These are phyloP conservation scores for Drosophila formosana DNA, from an alignment of 2,888 invertebrate genomes.

Conservation along the genomic window DNA sequence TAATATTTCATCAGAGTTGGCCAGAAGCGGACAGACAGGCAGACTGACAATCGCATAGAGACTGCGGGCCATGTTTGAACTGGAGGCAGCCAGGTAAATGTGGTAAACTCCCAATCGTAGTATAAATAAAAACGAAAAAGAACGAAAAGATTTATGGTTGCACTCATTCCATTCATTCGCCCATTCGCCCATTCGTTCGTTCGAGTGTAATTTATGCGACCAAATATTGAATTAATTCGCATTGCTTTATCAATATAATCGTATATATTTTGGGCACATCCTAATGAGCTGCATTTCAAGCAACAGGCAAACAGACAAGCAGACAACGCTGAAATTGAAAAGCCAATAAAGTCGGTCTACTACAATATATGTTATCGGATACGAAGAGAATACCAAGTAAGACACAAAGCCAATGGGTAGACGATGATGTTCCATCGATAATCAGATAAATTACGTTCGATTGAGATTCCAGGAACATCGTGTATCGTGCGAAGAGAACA, in stretches of 20 bases:
- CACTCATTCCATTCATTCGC: slow-evolving; percentile 17
- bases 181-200: slow-evolving; percentile 10
- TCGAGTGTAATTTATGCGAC: slow-evolving; percentile 53
- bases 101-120: slow-evolving; percentile 1
- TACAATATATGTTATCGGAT: neutral
- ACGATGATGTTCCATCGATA: neutral
- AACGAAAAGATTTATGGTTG: slow-evolving; percentile 46
- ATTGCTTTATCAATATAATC: slow-evolving; percentile 62
- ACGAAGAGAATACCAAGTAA: slow-evolving; percentile 3
- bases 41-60: slow-evolving; percentile 4
- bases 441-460: neutral
- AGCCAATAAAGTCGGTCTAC: neutral
- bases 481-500: neutral
- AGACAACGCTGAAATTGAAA: neutral
- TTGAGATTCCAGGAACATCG: neutral
- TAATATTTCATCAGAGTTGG: slow-evolving; percentile 72
- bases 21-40: slow-evolving; percentile 19
- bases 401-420: neutral
- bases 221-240: slow-evolving; percentile 62
- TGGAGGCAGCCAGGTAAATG: slow-evolving; percentile 40
- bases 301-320: slow-evolving; percentile 24
- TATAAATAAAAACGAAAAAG: neutral
- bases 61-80: neutral
- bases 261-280: slow-evolving; percentile 17
- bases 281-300: slow-evolving; percentile 50